Evolutionary conservation across 2,113 vertebrate genomes (phyloP).

Genomic region (Pungitius pungitius): DNA sequence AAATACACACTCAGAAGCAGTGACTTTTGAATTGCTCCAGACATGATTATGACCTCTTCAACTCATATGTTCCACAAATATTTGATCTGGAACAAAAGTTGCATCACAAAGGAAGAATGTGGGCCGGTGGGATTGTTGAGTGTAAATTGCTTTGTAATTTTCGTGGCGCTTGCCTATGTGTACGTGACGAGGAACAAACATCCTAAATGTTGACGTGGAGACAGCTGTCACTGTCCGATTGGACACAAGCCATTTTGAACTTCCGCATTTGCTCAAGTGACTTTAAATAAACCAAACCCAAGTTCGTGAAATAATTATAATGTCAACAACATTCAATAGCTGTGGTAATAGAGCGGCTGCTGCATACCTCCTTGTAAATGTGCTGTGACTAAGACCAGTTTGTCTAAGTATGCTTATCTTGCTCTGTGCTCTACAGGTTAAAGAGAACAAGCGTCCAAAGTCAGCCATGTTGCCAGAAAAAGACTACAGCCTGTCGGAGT

Average conservation of each 20-base stretch:
- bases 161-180: not conserved
- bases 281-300: not conserved
- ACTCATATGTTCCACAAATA: conserved; percentile 43
- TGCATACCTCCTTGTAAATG: not conserved
- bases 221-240: conserved; percentile 8
- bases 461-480: conserved; percentile 87
- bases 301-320: not conserved
- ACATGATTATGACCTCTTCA: conserved; percentile 22
- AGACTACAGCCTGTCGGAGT: conserved; percentile 91
- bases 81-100: conserved; percentile 52
- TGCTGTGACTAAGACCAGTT: conserved; percentile 12
- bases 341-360: not conserved
- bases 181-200: conserved; percentile 38
- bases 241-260: not conserved
- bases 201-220: not conserved
- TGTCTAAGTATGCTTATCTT: conserved; percentile 16
- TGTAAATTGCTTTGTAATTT: conserved; percentile 30
- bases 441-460: conserved; percentile 76
- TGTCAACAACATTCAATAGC: conserved; percentile 13
- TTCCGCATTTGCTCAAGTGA: not conserved
- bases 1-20: conserved; percentile 7
- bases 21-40: conserved; percentile 5
- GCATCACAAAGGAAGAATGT: conserved; percentile 66
- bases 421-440: conserved; percentile 57
- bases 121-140: conserved; percentile 49